Conservation (phyloP, 2,797 vertebrate species). For the Aldrovandia affinis region DNA sequence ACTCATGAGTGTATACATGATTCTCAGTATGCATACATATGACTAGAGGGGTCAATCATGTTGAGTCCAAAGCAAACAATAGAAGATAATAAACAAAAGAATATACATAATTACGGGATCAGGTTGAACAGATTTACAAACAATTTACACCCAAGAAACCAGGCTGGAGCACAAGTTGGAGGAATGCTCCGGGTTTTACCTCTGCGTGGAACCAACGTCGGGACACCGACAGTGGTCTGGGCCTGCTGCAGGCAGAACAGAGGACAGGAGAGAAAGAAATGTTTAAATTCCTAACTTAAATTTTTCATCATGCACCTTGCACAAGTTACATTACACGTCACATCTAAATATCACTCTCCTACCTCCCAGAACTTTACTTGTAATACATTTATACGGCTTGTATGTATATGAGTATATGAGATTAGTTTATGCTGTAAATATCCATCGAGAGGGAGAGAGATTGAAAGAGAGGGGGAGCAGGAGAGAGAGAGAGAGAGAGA, state of each 20-base stretch:
- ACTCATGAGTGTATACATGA: too few species aligned
- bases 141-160: too few species aligned
- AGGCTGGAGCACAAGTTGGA: too few species aligned
- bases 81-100: too few species aligned
- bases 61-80: not conserved
- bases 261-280: not conserved
- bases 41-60: not conserved
- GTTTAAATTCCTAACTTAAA: not conserved
- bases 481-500: not conserved
- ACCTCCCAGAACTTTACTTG: not conserved
- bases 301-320: not conserved
- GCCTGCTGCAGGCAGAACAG: conserved; percentile 31
- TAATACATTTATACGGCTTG: too few species aligned
- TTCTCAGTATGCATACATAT: not conserved
- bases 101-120: too few species aligned
- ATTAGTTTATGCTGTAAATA: too few species aligned
- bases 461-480: not conserved
- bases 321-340: not conserved
- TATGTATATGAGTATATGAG: too few species aligned
- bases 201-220: conserved; percentile 42
- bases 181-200: too few species aligned
- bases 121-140: too few species aligned
- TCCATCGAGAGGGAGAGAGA: not conserved
- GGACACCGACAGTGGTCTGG: conserved; percentile 51
- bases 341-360: not conserved